Evolutionary conservation across 2,113 vertebrate genomes (phyloP).

Genomic region (Heterochromis multidens): DNA sequence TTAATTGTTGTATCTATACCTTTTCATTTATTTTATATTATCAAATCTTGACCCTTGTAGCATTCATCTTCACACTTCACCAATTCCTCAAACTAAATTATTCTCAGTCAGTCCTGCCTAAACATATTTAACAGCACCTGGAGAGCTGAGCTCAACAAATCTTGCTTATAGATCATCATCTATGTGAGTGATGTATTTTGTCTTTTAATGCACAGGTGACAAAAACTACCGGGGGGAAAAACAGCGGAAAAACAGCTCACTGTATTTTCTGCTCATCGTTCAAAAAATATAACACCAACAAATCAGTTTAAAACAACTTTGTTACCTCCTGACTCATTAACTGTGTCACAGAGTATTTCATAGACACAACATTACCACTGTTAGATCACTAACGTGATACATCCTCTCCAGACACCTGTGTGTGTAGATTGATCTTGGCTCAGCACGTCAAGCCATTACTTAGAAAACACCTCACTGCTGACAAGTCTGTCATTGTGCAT

Average conservation of each 20-base stretch:
- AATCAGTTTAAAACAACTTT: neutral
- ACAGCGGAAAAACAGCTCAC: neutral
- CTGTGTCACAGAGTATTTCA: neutral
- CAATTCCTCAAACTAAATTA: neutral
- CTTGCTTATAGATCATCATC: neutral
- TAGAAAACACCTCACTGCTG: constrained; percentile 29
- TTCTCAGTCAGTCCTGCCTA: neutral
- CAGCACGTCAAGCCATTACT: neutral
- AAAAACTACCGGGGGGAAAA: neutral
- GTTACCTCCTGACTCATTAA: neutral
- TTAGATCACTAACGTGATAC: constrained; percentile 19
- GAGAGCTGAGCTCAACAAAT: neutral
- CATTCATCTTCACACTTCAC: neutral
- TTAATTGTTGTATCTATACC: neutral
- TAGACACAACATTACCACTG: neutral
- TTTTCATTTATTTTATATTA: neutral
- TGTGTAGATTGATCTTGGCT: constrained; percentile 11
- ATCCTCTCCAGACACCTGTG: constrained; percentile 38
- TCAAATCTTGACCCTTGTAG: neutral
- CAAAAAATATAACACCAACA: neutral
- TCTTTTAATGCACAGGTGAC: neutral
- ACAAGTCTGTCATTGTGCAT: constrained; percentile 41
- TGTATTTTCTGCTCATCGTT: neutral
- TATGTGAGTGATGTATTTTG: neutral
- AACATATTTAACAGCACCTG: neutral